Conservation (phyloP, 2,797 vertebrate species). For the Champsocephalus gunnari region DNA sequence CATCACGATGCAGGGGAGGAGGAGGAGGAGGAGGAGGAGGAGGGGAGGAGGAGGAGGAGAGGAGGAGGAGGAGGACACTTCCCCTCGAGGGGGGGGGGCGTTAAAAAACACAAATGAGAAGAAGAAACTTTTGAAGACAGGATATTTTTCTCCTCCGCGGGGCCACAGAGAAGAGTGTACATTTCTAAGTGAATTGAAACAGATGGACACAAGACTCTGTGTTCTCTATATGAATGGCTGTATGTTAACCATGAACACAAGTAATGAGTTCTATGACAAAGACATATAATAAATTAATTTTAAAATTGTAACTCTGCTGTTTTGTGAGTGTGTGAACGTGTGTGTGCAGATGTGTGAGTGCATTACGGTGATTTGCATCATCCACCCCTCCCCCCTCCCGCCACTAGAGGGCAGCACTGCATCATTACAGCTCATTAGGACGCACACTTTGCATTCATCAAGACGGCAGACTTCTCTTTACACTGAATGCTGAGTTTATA, state of each 20-base stretch:
- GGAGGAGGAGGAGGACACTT: constrained; percentile 35
- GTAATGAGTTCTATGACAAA: constrained; percentile 85
- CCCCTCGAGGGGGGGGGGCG: too few species aligned
- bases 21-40: constrained; percentile 28
- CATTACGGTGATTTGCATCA: constrained; percentile 42
- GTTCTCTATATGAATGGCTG: constrained; percentile 86
- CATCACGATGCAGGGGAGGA: constrained; percentile 38
- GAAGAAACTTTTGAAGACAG: constrained; percentile 65
- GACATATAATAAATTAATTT: constrained; percentile 89
- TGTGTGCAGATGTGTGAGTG: constrained; percentile 10
- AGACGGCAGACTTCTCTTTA: background rate
- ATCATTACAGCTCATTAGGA: constrained; percentile 42
- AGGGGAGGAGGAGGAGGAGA: constrained; percentile 31
- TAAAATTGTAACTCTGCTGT: constrained; percentile 65
- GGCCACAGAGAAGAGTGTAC: constrained; percentile 80
- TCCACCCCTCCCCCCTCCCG: constrained; percentile 5
- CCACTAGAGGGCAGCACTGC: constrained; percentile 77
- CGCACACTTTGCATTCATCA: background rate
- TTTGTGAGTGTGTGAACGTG: background rate
- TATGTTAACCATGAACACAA: constrained; percentile 85
- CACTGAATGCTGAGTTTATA: too few species aligned
- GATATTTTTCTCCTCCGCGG: constrained; percentile 76
- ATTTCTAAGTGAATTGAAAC: constrained; percentile 82
- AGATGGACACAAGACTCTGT: constrained; percentile 60
- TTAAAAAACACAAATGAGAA: constrained; percentile 39